phyloP scores from a whole-genome alignment of 1,140 invertebrate genomes.

The Drosophila nebulosa region DNA sequence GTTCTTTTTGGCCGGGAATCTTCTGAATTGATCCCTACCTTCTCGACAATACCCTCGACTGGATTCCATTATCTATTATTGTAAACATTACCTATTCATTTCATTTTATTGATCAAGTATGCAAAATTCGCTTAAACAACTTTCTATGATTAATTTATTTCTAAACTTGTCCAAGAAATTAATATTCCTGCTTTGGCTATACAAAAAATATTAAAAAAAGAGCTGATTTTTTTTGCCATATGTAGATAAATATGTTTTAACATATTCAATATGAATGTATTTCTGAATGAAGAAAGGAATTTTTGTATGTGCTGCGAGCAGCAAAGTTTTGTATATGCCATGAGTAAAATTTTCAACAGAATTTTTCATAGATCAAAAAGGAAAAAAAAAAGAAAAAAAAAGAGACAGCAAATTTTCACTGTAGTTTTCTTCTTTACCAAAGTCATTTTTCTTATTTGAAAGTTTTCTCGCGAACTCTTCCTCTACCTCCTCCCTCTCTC shows the following conservation, averaged over 20 bases:
- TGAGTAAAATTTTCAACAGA: constrained; percentile 37
- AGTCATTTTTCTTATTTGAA: constrained; percentile 54
- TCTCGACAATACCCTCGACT: too few relatives aligned
- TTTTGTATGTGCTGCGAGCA: constrained; percentile 6
- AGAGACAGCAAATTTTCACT: neutral
- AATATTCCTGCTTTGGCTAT: neutral
- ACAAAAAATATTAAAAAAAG: neutral
- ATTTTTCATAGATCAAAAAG: constrained; percentile 35
- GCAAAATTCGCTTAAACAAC: too few relatives aligned
- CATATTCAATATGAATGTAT: constrained; percentile 5
- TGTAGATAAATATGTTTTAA: neutral
- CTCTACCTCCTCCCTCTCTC: constrained; percentile 10
- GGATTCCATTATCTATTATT: too few relatives aligned
- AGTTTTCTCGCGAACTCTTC: constrained; percentile 33
- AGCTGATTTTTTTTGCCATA: neutral
- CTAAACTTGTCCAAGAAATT: too few relatives aligned
- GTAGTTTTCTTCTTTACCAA: constrained; percentile 3
- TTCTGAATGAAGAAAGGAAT: neutral
- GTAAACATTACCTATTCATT: too few relatives aligned
- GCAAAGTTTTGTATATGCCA: constrained; percentile 19
- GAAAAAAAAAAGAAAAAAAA: neutral
- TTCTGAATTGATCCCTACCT: too few relatives aligned
- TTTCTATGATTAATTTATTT: too few relatives aligned
- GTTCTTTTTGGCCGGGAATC: too few relatives aligned
- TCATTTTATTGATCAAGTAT: too few relatives aligned